A percentile compares a stretch with the other conserved stretches of the same genome.
These are phyloP conservation scores for Chionoecetes opilio DNA, from an alignment of 1,140 invertebrate species.

Conservation along the genomic window DNA sequence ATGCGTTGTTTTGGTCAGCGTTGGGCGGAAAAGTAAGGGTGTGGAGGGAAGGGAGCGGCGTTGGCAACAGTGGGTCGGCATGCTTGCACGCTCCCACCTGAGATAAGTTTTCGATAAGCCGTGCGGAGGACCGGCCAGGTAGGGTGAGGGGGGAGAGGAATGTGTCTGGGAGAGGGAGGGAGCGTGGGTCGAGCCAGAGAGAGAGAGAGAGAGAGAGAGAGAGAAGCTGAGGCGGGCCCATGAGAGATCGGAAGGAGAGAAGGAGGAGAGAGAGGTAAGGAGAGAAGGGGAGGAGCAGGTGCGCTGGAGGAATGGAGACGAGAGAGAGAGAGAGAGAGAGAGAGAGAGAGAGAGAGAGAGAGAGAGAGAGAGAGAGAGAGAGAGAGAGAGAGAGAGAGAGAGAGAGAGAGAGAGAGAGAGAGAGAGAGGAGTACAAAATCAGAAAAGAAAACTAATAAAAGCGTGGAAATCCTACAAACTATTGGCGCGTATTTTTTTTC, in stretches of 20 bases:
- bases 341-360: constrained; percentile 15
- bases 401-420: background rate
- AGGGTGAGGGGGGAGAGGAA: background rate
- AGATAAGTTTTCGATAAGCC: constrained; percentile 66
- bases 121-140: background rate
- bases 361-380: background rate
- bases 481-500: background rate
- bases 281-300: background rate
- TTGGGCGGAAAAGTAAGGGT: background rate
- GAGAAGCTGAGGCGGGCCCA: background rate
- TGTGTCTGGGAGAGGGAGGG: constrained; percentile 38
- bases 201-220: background rate
- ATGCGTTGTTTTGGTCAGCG: background rate
- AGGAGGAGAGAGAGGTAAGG: background rate
- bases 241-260: constrained; percentile 12
- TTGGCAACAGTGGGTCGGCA: constrained; percentile 19
- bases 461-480: background rate
- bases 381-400: constrained; percentile 34
- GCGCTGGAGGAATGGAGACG: constrained; percentile 11
- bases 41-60: background rate
- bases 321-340: constrained; percentile 30
- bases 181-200: background rate
- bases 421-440: background rate
- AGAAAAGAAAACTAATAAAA: no score
- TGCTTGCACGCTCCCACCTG: constrained; percentile 62